These are phyloP conservation scores for Heliconius eleuchia DNA, from an alignment of 1,140 invertebrate genomes.

Conservation along the genomic window DNA sequence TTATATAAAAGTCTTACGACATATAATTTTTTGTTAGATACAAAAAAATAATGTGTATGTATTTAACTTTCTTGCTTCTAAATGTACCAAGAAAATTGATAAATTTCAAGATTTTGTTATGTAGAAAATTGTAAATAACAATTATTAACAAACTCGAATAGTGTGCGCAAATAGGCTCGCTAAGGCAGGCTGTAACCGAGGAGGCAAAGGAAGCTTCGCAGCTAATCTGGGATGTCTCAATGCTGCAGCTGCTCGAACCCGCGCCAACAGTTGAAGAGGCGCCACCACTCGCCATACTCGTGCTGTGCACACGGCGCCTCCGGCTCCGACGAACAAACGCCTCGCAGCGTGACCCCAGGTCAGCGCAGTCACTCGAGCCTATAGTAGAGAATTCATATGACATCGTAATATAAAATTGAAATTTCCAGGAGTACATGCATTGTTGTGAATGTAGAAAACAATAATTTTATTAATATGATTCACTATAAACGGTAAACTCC, in stretches of 20 bases:
- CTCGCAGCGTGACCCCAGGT: conserved; percentile 99
- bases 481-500: too few species aligned
- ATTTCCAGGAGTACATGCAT: too few species aligned
- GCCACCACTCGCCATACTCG: conserved; percentile 95
- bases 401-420: too few species aligned
- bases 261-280: conserved; percentile 93
- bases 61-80: too few species aligned
- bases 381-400: background rate
- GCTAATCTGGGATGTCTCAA: conserved; percentile 90
- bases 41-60: too few species aligned
- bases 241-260: conserved; percentile 85
- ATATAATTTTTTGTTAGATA: too few species aligned
- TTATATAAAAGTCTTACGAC: background rate
- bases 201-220: conserved; percentile 90
- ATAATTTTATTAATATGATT: too few species aligned
- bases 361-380: conserved; percentile 94
- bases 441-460: too few species aligned
- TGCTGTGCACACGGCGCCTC: conserved; percentile 93
- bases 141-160: conserved; percentile 87
- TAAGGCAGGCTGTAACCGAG: conserved; percentile 91
- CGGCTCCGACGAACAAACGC: conserved; percentile 95
- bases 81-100: too few species aligned
- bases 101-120: too few species aligned
- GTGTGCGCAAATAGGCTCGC: conserved; percentile 96
- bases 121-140: too few species aligned